Conservation (phyloP, 2,888 invertebrate genomes). For the Plemyria rubiginata region DNA sequence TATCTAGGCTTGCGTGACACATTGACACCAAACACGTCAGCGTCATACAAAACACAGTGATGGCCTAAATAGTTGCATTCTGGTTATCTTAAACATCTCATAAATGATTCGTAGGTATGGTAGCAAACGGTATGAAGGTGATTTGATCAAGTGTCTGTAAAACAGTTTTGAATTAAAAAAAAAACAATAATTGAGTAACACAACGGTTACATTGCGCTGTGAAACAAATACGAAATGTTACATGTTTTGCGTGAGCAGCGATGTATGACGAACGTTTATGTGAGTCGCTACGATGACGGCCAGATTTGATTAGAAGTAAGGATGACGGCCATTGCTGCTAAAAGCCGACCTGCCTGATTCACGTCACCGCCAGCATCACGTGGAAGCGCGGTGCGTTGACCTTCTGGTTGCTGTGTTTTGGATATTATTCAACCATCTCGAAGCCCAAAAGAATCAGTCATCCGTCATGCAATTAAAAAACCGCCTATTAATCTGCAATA, state of each 20-base stretch:
- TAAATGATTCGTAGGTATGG: neutral
- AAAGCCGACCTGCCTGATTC: conserved; percentile 47
- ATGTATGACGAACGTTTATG: conserved; percentile 51
- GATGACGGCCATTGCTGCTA: conserved; percentile 59
- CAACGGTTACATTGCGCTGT: conserved; percentile 41
- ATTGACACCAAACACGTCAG: conserved; percentile 58
- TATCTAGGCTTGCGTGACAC: conserved; percentile 47
- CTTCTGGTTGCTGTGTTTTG: conserved; percentile 76
- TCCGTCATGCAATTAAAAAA: conserved; percentile 59
- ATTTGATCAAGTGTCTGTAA: neutral
- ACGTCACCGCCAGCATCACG: conserved; percentile 73
- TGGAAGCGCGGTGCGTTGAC: conserved; percentile 74
- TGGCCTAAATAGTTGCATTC: conserved; percentile 68
- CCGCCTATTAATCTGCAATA: conserved; percentile 57
- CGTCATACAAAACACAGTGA: conserved; percentile 59
- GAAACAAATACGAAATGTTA: conserved; percentile 30
- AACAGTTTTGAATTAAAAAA: conserved; percentile 12
- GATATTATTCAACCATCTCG: conserved; percentile 60
- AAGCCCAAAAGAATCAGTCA: conserved; percentile 53
- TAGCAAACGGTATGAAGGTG: conserved; percentile 1
- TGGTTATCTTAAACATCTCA: conserved; percentile 57
- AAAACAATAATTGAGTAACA: conserved; percentile 35
- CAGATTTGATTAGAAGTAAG: conserved; percentile 62
- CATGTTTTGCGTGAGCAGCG: conserved; percentile 44
- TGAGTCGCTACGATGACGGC: conserved; percentile 44